phyloP scores from a whole-genome alignment of 2,888 invertebrate species.

The Perizoma flavofasciatum region DNA sequence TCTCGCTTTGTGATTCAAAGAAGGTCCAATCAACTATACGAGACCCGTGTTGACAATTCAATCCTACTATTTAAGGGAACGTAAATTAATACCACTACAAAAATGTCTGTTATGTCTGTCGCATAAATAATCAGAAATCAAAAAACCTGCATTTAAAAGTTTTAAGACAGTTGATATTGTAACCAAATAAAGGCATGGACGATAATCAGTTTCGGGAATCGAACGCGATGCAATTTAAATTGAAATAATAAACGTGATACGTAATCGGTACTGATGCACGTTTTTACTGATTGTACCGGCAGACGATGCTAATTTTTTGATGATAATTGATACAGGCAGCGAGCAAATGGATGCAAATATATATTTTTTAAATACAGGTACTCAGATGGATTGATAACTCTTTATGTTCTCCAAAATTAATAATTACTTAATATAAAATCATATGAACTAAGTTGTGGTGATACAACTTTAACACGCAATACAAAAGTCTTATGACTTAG shows the following conservation, averaged over 20 bases:
- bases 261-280: slow-evolving; percentile 37
- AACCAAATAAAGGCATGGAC: slow-evolving; percentile 33
- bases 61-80: slow-evolving; percentile 38
- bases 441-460: no score
- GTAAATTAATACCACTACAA: slow-evolving; percentile 35
- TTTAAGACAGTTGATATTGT: slow-evolving; percentile 30
- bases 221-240: slow-evolving; percentile 39
- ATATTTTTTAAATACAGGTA: no score
- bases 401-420: no score
- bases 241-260: slow-evolving; percentile 39
- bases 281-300: slow-evolving; percentile 25
- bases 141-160: slow-evolving; percentile 31
- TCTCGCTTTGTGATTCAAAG: slow-evolving; percentile 37
- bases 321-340: slow-evolving; percentile 12
- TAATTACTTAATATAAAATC: no score
- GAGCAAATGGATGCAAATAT: background rate
- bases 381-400: no score
- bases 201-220: slow-evolving; percentile 40
- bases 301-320: slow-evolving; percentile 18
- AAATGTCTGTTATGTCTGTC: slow-evolving; percentile 19
- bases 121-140: slow-evolving; percentile 33
- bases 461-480: no score
- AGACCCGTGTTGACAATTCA: slow-evolving; percentile 42
- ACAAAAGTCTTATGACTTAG: no score
- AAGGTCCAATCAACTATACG: slow-evolving; percentile 37